Percentiles rank a stretch among this genome's conserved stretches.
phyloP scores from a whole-genome alignment of 2,113 vertebrate genomes.

The Nothocercus julius region DNA sequence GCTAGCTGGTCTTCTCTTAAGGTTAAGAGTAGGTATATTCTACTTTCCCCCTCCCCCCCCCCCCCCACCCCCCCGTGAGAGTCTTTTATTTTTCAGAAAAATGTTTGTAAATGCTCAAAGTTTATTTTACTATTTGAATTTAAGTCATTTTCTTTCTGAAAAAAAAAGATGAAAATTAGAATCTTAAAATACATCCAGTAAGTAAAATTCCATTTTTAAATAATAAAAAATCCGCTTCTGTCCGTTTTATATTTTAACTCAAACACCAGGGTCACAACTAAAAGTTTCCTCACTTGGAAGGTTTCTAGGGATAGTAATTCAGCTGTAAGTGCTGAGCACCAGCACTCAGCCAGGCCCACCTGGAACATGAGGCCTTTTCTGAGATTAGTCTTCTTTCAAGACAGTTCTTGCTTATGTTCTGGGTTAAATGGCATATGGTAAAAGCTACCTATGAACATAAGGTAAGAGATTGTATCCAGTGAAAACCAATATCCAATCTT shows the following conservation, averaged over 20 bases:
- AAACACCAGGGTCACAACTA: not conserved
- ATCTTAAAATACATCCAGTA: not conserved
- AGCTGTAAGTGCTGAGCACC: not conserved
- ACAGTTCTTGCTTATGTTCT: not conserved
- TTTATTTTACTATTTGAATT: not conserved
- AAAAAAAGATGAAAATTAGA: not conserved
- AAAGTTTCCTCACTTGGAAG: not conserved
- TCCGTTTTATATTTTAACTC: not conserved
- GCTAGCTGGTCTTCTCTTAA: not conserved
- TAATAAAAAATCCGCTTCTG: not conserved
- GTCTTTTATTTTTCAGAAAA: not conserved
- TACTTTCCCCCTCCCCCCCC: not conserved
- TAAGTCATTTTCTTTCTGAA: not conserved
- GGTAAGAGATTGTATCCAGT: not conserved
- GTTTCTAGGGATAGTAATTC: not conserved
- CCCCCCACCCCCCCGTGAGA: not conserved
- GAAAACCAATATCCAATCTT: not conserved
- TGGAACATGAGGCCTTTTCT: not conserved
- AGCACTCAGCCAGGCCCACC: not conserved
- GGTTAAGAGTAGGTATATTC: not conserved
- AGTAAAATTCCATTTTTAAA: not conserved
- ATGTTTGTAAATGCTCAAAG: not conserved
- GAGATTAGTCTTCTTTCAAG: not conserved
- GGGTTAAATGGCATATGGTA: not conserved
- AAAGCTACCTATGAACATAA: not conserved